Evolutionary conservation across 2,797 vertebrate genomes (phyloP), one percentile per base, ranked within the genome.

Genomic region (Alauda arvensis): DNA sequence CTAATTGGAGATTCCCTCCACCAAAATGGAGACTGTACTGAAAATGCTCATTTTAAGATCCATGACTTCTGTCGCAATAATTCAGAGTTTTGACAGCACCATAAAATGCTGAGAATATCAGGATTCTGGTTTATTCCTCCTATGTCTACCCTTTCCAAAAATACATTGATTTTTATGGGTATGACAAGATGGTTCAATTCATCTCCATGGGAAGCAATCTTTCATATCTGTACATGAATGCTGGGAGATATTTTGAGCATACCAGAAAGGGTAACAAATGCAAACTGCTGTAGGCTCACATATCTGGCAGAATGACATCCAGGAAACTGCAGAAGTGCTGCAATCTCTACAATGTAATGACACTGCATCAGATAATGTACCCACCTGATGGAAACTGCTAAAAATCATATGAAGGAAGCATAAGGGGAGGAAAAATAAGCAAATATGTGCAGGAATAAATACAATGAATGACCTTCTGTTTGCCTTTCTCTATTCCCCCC

Each of bases 191-290:
- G 71, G 61, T 89, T 90, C 89, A 88, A 92, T 91, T 94, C 83
- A 90, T 83, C 65, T 87, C 87, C 52, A 74, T 79, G 65, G 79
- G 91, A 93, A 92, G 71, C 68, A 89, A 91, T 85, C 74, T 90
- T 83, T 95, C 88, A 65, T 90, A 82, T 87, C 87, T 87, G 48
- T 87, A 43, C 77, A 75, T 34, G 83, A 93, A 85, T 56, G 55
- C 93, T 66, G 62, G 90, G 77, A 87, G 94, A 91, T 93, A 93
- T 93, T 94, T 90, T 90, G 88, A 92, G 85, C 83, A 90, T 33
- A 94, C 70, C 83, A 93, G 91, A 95, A 95, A 89, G 75, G 77
- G 80, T 90, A 94, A 92, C 87, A 94, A 95, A 94, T 90, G 87
- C 87, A 94, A 92, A 95, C 83, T 90, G 87, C 88, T 94, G 71